A percentile compares a stretch with the other conserved stretches of the same genome.
Evolutionary conservation across 2,113 vertebrate species (phyloP).

Genomic region (Scopus umbretta): DNA sequence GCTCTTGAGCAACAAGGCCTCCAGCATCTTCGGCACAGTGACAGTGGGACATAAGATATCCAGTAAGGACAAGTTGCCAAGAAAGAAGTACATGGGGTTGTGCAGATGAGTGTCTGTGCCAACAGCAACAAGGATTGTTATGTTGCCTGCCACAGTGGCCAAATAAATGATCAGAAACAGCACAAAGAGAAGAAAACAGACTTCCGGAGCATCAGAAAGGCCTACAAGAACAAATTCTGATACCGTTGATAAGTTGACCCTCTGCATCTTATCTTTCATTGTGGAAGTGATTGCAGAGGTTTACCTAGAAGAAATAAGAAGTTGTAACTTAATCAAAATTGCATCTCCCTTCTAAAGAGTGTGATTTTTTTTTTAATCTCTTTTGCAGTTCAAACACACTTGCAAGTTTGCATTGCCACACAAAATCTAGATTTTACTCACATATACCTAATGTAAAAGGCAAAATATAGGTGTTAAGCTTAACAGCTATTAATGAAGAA

Average conservation of each 20-base stretch:
- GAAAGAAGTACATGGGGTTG: conserved; percentile 63
- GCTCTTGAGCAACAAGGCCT: not conserved
- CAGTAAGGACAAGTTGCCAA: conserved; percentile 43
- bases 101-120: not conserved
- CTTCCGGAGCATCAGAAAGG: conserved; percentile 14
- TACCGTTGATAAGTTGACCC: not conserved
- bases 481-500: not conserved
- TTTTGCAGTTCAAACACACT: not conserved
- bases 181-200: conserved; percentile 7
- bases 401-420: not conserved
- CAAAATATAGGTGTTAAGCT: not conserved
- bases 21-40: conserved; percentile 51
- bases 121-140: not conserved
- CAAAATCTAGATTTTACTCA: not conserved
- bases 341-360: not conserved
- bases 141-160: conserved; percentile 21
- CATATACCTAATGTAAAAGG: not conserved
- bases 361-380: accelerated
- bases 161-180: conserved; percentile 47
- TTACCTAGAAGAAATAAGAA: not conserved
- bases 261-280: not conserved
- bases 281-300: not conserved
- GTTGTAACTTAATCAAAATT: not conserved
- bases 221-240: conserved; percentile 13
- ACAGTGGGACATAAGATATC: conserved; percentile 52